phyloP scores from a whole-genome alignment of 2,888 invertebrate genomes.

The Torymus auratus region DNA sequence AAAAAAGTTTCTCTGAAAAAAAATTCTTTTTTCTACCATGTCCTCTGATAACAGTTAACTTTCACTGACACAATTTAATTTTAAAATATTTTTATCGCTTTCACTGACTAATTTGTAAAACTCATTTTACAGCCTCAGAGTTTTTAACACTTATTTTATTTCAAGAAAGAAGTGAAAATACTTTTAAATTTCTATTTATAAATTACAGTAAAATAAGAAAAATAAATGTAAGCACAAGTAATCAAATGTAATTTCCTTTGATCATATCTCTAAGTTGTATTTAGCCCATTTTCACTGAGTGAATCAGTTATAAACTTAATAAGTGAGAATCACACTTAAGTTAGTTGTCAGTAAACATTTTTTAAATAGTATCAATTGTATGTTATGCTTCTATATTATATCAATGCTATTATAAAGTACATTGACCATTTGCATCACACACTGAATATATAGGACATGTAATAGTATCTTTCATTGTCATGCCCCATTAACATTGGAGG shows the following conservation, averaged over 20 bases:
- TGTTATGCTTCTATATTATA: not conserved
- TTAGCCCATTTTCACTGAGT: conserved; percentile 18
- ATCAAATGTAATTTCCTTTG: conserved; percentile 53
- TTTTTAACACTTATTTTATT: too few species aligned
- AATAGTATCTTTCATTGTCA: not conserved
- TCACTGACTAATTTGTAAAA: conserved; percentile 21
- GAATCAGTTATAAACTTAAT: conserved; percentile 22
- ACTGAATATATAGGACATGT: conserved; percentile 15
- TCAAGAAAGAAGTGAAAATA: too few species aligned
- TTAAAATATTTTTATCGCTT: conserved; percentile 9
- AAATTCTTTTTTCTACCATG: conserved; percentile 5
- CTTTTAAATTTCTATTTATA: too few species aligned
- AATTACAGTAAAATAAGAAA: too few species aligned
- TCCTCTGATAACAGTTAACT: not conserved
- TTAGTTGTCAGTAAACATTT: not conserved
- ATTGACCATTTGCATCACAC: conserved; percentile 3
- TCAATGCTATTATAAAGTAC: not conserved
- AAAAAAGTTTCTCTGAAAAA: not conserved
- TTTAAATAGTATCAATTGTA: conserved; percentile 1
- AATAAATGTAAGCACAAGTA: conserved; percentile 26
- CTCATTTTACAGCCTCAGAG: conserved; percentile 14
- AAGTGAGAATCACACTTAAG: conserved; percentile 12
- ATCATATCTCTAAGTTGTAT: conserved; percentile 19
- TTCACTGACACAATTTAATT: conserved; percentile 7
- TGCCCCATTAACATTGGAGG: not conserved